Base-by-base conservation (phyloP, 2,113 vertebrate species). In the Micromys minutus region DNA sequence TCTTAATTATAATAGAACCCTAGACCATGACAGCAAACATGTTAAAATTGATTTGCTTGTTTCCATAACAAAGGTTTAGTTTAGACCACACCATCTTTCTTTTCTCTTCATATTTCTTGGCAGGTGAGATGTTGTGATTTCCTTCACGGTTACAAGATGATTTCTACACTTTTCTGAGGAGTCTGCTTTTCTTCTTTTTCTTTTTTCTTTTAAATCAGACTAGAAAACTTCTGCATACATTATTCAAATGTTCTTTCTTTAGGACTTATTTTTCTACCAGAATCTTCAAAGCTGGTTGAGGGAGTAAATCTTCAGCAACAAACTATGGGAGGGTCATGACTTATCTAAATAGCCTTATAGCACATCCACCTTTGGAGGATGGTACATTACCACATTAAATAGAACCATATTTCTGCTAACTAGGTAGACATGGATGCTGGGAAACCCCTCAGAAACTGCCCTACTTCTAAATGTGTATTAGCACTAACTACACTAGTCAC, bases 331-430 rank as follows among this genome's bases (percentile, higher is more conserved):
- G 31, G 39, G 34, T 29, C 45, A 47, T 93, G 72, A n/a, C 75
- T 95, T 94, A 92, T 90, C 45, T 61, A 26, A 67, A 71, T 5
- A 65, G 74, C 21, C 31, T 36, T 55, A 11, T 94, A 13, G 24
- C 39, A 52, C n/a, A 24, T 77, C 87, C 24, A 76, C 85, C n/a
- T 36, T 16, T 8, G 24, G 45, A 84, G 26, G 39, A 83, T 39
- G 52, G 72, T 61, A 36, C 71, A 59, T 67, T 85, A 59, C 50
- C 59, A 92, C 65, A 34, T 94, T 65, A 76, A 61, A 81, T 52
- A 34, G 75, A 95, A 91, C 87, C 59, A 29, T 69, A 42, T 85
- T 90, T 94, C 71, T 52, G 10, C 76, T 92, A 72, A 31, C 26
- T 89, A 77, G 88, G 67, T 22, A 15, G 17, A 50, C 50, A 39